A percentile compares a stretch with the other conserved stretches of the same genome.
Conservation (phyloP, 1,140 invertebrate species). For the Dreissena polymorpha region DNA sequence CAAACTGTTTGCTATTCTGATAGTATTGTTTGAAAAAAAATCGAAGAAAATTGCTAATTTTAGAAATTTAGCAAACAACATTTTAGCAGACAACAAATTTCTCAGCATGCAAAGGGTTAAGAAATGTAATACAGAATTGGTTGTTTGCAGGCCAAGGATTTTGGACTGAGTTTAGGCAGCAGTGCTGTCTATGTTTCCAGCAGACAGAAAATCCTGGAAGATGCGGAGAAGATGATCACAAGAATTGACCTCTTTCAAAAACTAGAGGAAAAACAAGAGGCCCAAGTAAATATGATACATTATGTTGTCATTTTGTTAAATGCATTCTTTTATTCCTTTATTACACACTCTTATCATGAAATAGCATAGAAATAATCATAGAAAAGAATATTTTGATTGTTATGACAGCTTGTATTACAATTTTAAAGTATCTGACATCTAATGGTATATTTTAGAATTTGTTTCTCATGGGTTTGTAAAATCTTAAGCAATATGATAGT, state of each 20-base stretch:
- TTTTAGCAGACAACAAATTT: too few relatives aligned
- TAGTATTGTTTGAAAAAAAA: too few relatives aligned
- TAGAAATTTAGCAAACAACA: too few relatives aligned
- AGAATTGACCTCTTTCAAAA: conserved; percentile 18
- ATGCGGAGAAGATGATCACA: conserved; percentile 29
- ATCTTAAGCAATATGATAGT: too few relatives aligned
- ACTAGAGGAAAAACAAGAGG: conserved; percentile 27
- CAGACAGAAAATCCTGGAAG: conserved; percentile 5
- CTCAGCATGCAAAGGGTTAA: too few relatives aligned
- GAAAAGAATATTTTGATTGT: background rate
- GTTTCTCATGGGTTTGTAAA: background rate
- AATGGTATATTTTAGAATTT: background rate
- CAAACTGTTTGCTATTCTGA: too few relatives aligned
- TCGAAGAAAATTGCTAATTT: too few relatives aligned
- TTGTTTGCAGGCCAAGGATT: conserved; percentile 30
- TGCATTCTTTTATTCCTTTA: too few relatives aligned
- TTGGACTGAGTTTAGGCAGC: conserved; percentile 13
- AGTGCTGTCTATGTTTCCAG: background rate
- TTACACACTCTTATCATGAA: background rate
- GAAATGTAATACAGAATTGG: too few relatives aligned
- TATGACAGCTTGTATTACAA: background rate
- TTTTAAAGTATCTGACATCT: background rate
- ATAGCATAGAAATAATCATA: background rate
- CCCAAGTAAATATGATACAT: background rate
- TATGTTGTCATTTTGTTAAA: background rate